A percentile compares a stretch with the other conserved stretches of the same genome.
Conservation (phyloP, 2,888 invertebrate species). For the Nephrotoma flavescens region DNA sequence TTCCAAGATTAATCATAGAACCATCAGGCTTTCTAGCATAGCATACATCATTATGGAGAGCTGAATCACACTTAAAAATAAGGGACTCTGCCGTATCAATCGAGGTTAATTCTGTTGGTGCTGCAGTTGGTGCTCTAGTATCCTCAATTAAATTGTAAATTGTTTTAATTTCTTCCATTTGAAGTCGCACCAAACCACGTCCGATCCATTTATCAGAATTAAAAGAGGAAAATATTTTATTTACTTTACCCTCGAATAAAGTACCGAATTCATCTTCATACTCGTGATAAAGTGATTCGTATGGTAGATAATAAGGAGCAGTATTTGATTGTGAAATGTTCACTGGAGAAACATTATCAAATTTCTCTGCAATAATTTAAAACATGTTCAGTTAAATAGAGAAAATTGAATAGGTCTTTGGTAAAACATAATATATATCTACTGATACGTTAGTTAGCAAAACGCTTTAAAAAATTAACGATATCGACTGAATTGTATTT, state of each 20-base stretch:
- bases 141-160: neutral
- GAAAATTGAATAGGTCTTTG: neutral
- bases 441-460: neutral
- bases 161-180: neutral
- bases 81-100: neutral
- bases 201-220: neutral
- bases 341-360: neutral
- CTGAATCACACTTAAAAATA: neutral
- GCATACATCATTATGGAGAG: neutral
- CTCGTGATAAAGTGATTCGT: neutral
- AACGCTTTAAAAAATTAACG: too few relatives aligned
- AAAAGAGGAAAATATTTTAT: neutral
- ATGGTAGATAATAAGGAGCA: neutral
- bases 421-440: neutral
- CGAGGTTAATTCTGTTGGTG: neutral
- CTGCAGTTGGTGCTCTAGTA: neutral
- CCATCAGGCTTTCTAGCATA: neutral
- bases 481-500: neutral
- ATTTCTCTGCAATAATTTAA: neutral
- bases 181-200: neutral
- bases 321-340: neutral
- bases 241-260: neutral
- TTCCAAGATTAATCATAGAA: neutral
- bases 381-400: neutral
- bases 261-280: neutral